Percentiles rank a stretch among this genome's conserved stretches.
Evolutionary conservation across 2,797 vertebrate genomes (phyloP).

Genomic region (Spheniscus humboldti): DNA sequence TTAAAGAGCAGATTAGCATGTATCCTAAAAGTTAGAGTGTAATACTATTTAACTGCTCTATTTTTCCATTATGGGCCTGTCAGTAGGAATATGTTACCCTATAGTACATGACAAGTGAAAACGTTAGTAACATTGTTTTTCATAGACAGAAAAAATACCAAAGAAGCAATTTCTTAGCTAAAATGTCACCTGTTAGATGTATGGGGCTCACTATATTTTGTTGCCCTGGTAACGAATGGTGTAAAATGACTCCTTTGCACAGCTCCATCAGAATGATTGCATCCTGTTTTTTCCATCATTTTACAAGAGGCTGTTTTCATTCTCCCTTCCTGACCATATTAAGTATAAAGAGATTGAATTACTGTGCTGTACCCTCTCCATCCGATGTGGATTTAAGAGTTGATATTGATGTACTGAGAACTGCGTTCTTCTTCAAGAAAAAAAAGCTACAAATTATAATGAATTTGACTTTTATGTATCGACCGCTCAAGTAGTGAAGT

Average conservation of each 20-base stretch:
- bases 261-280: conserved; percentile 84
- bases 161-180: conserved; percentile 85
- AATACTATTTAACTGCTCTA: conserved; percentile 79
- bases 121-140: conserved; percentile 82
- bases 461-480: conserved; percentile 86
- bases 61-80: conserved; percentile 84
- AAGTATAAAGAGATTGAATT: conserved; percentile 85
- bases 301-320: conserved; percentile 87
- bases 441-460: conserved; percentile 85
- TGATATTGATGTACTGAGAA: conserved; percentile 85
- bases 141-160: conserved; percentile 80
- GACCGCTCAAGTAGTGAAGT: conserved; percentile 79
- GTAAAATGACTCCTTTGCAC: conserved; percentile 86
- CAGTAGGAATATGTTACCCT: conserved; percentile 80
- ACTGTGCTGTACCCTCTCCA: conserved; percentile 81
- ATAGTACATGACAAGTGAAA: conserved; percentile 84
- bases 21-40: conserved; percentile 78
- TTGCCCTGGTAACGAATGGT: conserved; percentile 84
- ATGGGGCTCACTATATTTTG: conserved; percentile 82
- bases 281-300: conserved; percentile 85
- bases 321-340: conserved; percentile 83
- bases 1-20: conserved; percentile 82
- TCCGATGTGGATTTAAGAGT: conserved; percentile 82
- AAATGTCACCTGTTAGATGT: conserved; percentile 86
- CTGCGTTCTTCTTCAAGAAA: conserved; percentile 75